Conservation (phyloP, 2,888 invertebrate species). For the Cartodere bifasciata region DNA sequence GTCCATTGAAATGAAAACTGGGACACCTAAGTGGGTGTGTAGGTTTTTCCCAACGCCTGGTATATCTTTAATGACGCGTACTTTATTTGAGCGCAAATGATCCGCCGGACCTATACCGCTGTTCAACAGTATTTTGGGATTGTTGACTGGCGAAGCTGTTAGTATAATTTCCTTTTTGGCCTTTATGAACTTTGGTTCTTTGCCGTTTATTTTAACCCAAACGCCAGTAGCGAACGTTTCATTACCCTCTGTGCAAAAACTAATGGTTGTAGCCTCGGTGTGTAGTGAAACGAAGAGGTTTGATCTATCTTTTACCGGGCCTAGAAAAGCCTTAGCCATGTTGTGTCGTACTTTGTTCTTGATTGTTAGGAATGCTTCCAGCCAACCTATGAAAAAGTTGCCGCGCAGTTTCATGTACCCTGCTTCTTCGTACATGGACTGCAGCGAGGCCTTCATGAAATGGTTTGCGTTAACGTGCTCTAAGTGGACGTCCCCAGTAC, state of each 20-base stretch:
- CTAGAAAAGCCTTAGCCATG: slow-evolving; percentile 33
- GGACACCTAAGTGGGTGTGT: slow-evolving; percentile 29
- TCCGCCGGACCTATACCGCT: slow-evolving; percentile 42
- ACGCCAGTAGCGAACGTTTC: slow-evolving; percentile 8
- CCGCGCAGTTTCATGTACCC: slow-evolving; percentile 9
- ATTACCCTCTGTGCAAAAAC: slow-evolving; percentile 1
- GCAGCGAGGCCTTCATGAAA: slow-evolving; percentile 5
- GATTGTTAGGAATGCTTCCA: slow-evolving; percentile 19
- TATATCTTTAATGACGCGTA: slow-evolving; percentile 20
- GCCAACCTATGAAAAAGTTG: slow-evolving; percentile 14
- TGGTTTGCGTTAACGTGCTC: slow-evolving; percentile 9
- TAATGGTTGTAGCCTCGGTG: slow-evolving; percentile 5
- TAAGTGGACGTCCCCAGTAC: slow-evolving; percentile 8
- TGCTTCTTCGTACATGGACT: slow-evolving; percentile 9
- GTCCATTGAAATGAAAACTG: slow-evolving; percentile 17
- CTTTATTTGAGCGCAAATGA: slow-evolving; percentile 27
- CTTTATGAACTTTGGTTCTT: slow-evolving; percentile 17
- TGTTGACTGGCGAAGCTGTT: slow-evolving; percentile 50
- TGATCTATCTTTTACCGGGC: slow-evolving; percentile 33
- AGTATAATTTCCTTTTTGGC: slow-evolving; percentile 45
- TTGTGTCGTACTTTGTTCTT: slow-evolving; percentile 30
- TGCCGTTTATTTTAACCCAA: slow-evolving; percentile 9
- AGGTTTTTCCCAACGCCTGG: slow-evolving; percentile 31
- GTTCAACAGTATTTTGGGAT: slow-evolving; percentile 48
- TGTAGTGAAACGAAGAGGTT: slow-evolving; percentile 3